Conservation (phyloP, 2,888 invertebrate genomes). For the Agonopterix heracliana region DNA sequence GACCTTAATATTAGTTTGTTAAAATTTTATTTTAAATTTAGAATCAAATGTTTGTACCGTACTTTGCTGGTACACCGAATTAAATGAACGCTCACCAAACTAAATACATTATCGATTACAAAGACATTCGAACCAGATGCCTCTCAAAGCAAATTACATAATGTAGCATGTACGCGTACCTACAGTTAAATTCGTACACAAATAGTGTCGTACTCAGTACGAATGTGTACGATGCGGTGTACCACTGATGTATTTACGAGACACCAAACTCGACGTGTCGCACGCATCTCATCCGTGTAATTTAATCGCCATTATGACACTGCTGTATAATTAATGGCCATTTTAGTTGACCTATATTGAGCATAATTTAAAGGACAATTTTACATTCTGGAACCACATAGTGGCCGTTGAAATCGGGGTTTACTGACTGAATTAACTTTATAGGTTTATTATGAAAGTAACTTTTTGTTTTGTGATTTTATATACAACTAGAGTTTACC, state of each 20-base stretch:
- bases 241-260: conserved; percentile 61
- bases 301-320: conserved; percentile 56
- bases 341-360: conserved; percentile 17
- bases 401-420: too few relatives aligned
- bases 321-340: conserved; percentile 43
- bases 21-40: too few relatives aligned
- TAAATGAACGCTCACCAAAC: too few relatives aligned
- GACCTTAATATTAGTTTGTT: too few relatives aligned
- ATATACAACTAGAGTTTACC: too few relatives aligned
- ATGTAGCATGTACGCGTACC: too few relatives aligned
- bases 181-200: too few relatives aligned
- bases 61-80: too few relatives aligned
- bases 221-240: conserved; percentile 27
- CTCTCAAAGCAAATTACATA: conserved; percentile 1
- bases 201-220: neutral
- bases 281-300: conserved; percentile 43
- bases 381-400: neutral
- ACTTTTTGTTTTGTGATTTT: too few relatives aligned
- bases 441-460: too few relatives aligned
- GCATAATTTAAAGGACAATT: neutral
- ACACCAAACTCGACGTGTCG: conserved; percentile 35
- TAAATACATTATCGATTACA: neutral
- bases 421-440: too few relatives aligned
- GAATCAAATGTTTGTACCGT: too few relatives aligned
- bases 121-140: conserved; percentile 33